Base-by-base conservation (phyloP, 2,797 vertebrate species). In the Spinus olivaceus region DNA sequence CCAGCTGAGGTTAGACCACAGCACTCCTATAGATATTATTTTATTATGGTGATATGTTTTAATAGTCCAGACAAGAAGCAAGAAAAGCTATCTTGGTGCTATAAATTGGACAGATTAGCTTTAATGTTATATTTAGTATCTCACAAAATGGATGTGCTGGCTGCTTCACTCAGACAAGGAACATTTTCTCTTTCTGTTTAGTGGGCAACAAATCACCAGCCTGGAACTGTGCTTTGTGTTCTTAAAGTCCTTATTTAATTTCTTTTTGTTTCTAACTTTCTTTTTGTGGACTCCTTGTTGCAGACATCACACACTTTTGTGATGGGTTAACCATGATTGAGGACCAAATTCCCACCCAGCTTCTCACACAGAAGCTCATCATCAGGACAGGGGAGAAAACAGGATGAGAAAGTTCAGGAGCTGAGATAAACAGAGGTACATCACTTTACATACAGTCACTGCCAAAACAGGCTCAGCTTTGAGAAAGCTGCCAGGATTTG, bases 71-170 rank as follows among this genome's bases (percentile, higher is more conserved):
- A 90, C 70, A 90, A 88, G 91, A 88, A 74, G 67, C 59, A 95
- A 64, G 35, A 81, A 88, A 87, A 88, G 59, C 50, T 96, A 88
- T 97, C 46, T 81, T 66, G 57, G 23, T 90, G 33, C 56, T 88
- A 81, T 86, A 97, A 98, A 97, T 94, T 90, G 57, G 95, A 90
- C 84, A 95, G 92, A 96, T 91, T 94, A 76, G 50, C 90, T 95
- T 46, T 83, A 97, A 88, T 81, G 82, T 86, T 90, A 94, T 93
- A 94, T 90, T 94, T 95, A 96, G 80, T 66, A 94, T 71, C 24
- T 25, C 49, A 92, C 71, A 61, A 94, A 97, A 69, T 74, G 96
- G 56, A 95, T 88, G 28, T 51, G 14, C 41, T 92, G 88, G 67
- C 39, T 87, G 44, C 28, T 80, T 83, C 30, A 79, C 90, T 91